These are phyloP conservation scores for Lacerta viridis DNA, from an alignment of 2,797 vertebrate species.

Conservation along the genomic window DNA sequence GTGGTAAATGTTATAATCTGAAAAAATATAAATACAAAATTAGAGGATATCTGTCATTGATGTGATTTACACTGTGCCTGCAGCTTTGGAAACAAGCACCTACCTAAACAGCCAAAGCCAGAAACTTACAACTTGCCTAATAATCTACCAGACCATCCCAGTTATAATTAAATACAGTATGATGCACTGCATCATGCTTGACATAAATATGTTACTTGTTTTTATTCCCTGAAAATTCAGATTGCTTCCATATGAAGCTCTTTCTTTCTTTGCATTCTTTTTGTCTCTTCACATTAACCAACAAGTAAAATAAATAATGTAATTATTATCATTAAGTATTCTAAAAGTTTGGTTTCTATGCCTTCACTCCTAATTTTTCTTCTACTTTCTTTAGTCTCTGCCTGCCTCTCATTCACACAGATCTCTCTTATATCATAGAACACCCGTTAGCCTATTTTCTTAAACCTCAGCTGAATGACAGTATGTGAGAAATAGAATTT, in stretches of 20 bases:
- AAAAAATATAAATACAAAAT: slow-evolving; percentile 17
- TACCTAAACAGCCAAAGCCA: slow-evolving; percentile 12
- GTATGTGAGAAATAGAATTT: not conserved
- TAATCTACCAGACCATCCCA: slow-evolving; percentile 46
- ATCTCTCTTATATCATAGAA: slow-evolving; percentile 19
- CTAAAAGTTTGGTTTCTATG: slow-evolving; percentile 36
- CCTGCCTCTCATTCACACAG: not conserved
- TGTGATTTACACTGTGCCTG: not conserved
- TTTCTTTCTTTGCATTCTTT: slow-evolving; percentile 30
- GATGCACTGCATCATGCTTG: slow-evolving; percentile 52
- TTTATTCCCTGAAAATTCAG: slow-evolving; percentile 56
- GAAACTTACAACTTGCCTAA: slow-evolving; percentile 7
- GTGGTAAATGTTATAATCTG: not conserved
- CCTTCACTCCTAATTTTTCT: not conserved
- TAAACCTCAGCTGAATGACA: not conserved
- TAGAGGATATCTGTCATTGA: slow-evolving; percentile 37
- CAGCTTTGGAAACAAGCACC: slow-evolving; percentile 45
- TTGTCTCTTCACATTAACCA: slow-evolving; percentile 48
- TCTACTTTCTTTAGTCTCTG: slow-evolving; percentile 9
- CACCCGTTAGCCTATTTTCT: not conserved
- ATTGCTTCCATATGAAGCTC: slow-evolving; percentile 51
- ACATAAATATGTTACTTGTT: slow-evolving; percentile 50
- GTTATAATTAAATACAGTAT: slow-evolving; percentile 50
- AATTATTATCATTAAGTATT: slow-evolving; percentile 21
- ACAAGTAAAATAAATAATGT: slow-evolving; percentile 42